phyloP scores from a whole-genome alignment of 2,888 invertebrate species.

The Drosophila ezoana region DNA sequence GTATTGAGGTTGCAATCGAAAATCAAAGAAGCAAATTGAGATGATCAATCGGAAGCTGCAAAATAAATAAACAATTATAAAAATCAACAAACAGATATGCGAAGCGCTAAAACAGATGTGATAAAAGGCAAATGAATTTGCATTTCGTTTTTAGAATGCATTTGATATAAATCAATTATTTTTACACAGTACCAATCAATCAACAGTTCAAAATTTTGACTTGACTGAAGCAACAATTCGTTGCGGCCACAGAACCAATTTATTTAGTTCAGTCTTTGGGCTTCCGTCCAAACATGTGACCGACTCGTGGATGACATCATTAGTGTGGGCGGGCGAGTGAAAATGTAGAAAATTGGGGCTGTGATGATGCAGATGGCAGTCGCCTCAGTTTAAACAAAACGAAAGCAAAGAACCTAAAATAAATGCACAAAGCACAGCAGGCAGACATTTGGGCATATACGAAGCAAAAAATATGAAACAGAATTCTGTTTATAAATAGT shows the following conservation, averaged over 20 bases:
- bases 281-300: slow-evolving; percentile 72
- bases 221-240: slow-evolving; percentile 5
- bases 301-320: slow-evolving; percentile 68
- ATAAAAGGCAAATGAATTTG: no score
- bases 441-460: slow-evolving; percentile 61
- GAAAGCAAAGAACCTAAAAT: slow-evolving; percentile 21
- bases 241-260: background rate
- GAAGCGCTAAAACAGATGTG: no score
- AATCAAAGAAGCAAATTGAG: background rate
- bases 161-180: background rate
- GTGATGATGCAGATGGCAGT: slow-evolving; percentile 38
- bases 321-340: slow-evolving; percentile 44
- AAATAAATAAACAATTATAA: background rate
- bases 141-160: no score
- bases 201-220: slow-evolving; percentile 1
- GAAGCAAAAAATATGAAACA: slow-evolving; percentile 34
- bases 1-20: background rate
- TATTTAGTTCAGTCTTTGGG: slow-evolving; percentile 44
- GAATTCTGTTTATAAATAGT: slow-evolving; percentile 54
- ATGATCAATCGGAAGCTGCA: background rate
- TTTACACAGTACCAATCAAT: slow-evolving; percentile 11
- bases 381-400: slow-evolving; percentile 16
- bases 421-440: slow-evolving; percentile 27
- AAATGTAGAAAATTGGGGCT: slow-evolving; percentile 11
- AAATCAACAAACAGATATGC: no score